These are phyloP conservation scores for Microcebus griseorufus DNA, from an alignment of 2,113 vertebrate species.

Conservation along the genomic window DNA sequence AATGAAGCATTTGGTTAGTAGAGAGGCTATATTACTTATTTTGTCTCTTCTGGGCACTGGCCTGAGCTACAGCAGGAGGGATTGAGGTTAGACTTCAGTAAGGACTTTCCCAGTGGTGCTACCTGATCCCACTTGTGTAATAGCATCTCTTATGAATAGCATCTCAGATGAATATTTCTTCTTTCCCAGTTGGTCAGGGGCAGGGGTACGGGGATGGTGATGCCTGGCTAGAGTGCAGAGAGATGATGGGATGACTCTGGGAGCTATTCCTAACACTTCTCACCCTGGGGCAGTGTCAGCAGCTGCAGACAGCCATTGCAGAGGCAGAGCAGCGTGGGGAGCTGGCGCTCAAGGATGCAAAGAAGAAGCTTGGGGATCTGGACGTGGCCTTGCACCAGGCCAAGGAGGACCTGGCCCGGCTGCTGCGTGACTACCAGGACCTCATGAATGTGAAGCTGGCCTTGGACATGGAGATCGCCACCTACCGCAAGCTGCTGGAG, in stretches of 20 bases:
- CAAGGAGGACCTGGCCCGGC: constrained; percentile 94
- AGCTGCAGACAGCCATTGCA: constrained; percentile 89
- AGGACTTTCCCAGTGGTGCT: neutral
- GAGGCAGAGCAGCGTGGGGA: constrained; percentile 94
- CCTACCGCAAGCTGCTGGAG: constrained; percentile 95
- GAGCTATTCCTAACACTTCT: neutral
- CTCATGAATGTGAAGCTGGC: constrained; percentile 95
- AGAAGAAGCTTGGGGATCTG: constrained; percentile 89
- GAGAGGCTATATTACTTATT: neutral
- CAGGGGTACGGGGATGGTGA: neutral
- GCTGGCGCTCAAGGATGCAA: constrained; percentile 92
- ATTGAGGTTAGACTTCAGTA: neutral
- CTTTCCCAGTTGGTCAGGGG: neutral
- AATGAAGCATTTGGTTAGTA: neutral
- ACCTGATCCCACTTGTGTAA: neutral
- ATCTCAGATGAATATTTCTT: neutral
- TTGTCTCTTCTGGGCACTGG: neutral
- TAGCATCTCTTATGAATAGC: neutral
- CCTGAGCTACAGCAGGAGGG: neutral
- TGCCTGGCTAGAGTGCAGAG: neutral
- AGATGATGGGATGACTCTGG: neutral
- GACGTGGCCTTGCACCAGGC: constrained; percentile 91
- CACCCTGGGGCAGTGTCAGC: constrained; percentile 84
- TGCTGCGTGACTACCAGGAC: constrained; percentile 94
- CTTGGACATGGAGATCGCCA: constrained; percentile 96